Conservation (phyloP, 2,113 vertebrate genomes). For the Oncorhynchus masou region DNA sequence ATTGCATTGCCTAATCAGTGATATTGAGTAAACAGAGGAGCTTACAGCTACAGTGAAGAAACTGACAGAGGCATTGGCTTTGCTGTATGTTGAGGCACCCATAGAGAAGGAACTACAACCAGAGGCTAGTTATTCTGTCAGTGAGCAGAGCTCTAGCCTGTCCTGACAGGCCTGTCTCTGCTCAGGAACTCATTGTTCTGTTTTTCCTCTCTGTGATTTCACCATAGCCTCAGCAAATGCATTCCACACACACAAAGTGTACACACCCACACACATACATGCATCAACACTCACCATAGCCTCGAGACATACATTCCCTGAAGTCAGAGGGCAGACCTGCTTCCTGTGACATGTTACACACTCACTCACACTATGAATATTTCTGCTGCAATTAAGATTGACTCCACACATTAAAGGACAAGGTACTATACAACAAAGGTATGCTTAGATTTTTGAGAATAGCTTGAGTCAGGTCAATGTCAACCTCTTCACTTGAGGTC, state of each 20-base stretch:
- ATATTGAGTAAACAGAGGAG: no score
- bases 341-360: slow-evolving; percentile 8
- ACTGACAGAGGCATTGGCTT: not conserved
- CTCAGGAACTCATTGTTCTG: slow-evolving; percentile 29
- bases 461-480: not conserved
- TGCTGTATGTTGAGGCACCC: not conserved
- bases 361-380: not conserved
- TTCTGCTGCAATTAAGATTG: not conserved
- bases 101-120: not conserved
- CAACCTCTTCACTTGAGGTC: not conserved
- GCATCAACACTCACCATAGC: not conserved
- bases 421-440: slow-evolving; percentile 1
- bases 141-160: slow-evolving; percentile 40
- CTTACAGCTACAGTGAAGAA: not conserved
- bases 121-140: not conserved
- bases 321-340: not conserved
- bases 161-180: slow-evolving; percentile 51
- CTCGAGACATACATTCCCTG: slow-evolving; percentile 15
- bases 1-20: no score
- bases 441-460: not conserved
- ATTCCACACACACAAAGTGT: slow-evolving; percentile 43
- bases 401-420: not conserved
- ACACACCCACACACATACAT: slow-evolving; percentile 5
- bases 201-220: slow-evolving; percentile 53
- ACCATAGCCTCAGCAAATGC: slow-evolving; percentile 56